These are phyloP conservation scores for Achatina immaculata DNA, from an alignment of 1,140 invertebrate genomes.

Conservation along the genomic window DNA sequence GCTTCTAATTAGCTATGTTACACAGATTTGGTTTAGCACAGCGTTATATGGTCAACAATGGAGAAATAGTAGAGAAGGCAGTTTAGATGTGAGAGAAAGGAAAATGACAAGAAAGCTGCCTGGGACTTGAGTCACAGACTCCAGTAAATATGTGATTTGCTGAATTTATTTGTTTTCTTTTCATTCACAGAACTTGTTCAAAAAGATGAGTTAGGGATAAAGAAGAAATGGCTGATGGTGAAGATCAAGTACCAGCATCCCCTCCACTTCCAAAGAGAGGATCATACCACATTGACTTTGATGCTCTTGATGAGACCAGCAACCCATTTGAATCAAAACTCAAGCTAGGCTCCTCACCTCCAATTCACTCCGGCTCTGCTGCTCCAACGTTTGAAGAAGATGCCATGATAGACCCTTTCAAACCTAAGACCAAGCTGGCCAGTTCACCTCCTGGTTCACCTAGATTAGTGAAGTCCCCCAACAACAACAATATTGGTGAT, in stretches of 20 bases:
- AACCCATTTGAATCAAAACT: constrained; percentile 33
- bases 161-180: no score
- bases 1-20: no score
- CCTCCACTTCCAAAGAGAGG: constrained; percentile 32
- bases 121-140: no score
- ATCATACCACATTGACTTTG: constrained; percentile 32
- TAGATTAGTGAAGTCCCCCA: background rate
- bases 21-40: no score
- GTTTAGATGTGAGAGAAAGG: no score
- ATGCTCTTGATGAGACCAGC: constrained; percentile 12
- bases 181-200: background rate
- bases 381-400: background rate
- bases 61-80: no score
- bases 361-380: background rate
- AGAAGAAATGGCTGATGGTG: constrained; percentile 9
- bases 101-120: no score
- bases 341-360: constrained; percentile 27
- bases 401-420: constrained; percentile 20
- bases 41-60: no score
- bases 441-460: constrained; percentile 26
- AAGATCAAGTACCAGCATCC: constrained; percentile 11
- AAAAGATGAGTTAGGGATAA: background rate
- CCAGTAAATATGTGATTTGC: no score
- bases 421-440: background rate
- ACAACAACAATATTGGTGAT: constrained; percentile 11